Evolutionary conservation across 2,797 vertebrate genomes (phyloP).

Genomic region (Pangasius macronema): DNA sequence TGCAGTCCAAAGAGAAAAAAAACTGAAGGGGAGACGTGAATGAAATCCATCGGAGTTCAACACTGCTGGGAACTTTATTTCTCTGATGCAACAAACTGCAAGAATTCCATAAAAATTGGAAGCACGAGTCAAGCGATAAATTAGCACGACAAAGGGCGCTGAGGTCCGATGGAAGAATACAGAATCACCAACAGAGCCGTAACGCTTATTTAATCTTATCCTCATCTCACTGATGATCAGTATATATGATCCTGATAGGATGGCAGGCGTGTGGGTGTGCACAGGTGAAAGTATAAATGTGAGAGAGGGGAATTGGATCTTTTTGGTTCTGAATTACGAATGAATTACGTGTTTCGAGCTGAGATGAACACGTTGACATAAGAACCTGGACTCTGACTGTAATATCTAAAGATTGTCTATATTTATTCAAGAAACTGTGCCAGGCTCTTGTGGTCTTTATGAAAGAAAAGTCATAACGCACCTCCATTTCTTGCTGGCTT

Average conservation of each 20-base stretch:
- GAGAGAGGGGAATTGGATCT: neutral
- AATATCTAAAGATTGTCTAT: neutral
- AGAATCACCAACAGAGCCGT: conserved; percentile 6
- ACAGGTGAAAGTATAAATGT: neutral
- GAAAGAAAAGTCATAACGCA: neutral
- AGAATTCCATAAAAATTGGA: no score
- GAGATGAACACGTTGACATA: neutral
- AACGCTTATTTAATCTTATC: conserved; percentile 11
- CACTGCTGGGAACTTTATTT: conserved; percentile 40
- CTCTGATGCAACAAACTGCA: conserved; percentile 71
- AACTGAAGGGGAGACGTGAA: conserved; percentile 6
- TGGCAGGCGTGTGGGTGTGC: neutral
- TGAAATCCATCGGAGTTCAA: conserved; percentile 46
- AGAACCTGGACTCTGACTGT: no score
- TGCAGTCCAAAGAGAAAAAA: neutral
- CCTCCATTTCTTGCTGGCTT: neutral
- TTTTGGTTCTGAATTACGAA: neutral
- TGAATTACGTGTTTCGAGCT: neutral
- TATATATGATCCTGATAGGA: neutral
- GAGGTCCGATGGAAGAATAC: no score
- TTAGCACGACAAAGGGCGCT: no score
- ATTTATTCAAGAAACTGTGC: neutral
- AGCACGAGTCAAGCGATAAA: no score
- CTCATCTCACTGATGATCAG: neutral
- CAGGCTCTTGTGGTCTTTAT: neutral